phyloP scores from a whole-genome alignment of 2,888 invertebrate genomes.

The Hypercompe scribonia region DNA sequence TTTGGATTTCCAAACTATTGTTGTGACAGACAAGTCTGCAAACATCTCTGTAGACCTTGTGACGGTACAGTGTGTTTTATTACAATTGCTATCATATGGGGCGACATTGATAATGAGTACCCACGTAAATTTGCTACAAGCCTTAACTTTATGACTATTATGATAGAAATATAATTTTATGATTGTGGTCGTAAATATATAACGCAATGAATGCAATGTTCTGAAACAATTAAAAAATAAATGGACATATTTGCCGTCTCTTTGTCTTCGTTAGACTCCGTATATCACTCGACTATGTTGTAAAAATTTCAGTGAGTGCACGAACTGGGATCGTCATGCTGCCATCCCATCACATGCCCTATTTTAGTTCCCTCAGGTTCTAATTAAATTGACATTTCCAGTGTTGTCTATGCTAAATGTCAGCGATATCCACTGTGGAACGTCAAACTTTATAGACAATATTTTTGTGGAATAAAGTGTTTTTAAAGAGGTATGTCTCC shows the following conservation, averaged over 20 bases:
- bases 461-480: background rate
- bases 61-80: background rate
- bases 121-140: background rate
- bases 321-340: background rate
- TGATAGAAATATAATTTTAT: background rate
- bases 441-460: background rate
- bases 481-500: constrained; percentile 30
- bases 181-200: background rate
- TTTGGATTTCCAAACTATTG: background rate
- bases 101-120: background rate
- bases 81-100: background rate
- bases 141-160: background rate
- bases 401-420: constrained; percentile 11
- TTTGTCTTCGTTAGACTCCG: background rate
- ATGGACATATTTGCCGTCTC: background rate
- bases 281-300: background rate
- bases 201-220: background rate
- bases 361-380: background rate
- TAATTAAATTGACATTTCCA: constrained; percentile 21
- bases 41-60: no score
- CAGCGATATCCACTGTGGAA: background rate
- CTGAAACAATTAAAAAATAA: background rate
- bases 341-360: background rate
- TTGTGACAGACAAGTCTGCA: background rate
- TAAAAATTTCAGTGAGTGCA: background rate